phyloP scores from a whole-genome alignment of 2,113 vertebrate species.

The Sebastes schlegelii region DNA sequence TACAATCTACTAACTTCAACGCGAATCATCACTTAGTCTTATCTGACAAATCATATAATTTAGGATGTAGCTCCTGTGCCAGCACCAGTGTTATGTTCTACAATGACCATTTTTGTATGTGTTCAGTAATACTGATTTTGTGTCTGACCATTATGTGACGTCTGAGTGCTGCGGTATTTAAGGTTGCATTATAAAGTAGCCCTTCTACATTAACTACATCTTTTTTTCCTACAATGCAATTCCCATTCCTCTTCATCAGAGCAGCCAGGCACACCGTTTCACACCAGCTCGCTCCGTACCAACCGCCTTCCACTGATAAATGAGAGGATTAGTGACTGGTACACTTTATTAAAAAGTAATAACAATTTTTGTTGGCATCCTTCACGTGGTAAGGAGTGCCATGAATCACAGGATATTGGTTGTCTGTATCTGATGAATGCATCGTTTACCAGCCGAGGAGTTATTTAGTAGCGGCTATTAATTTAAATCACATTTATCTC shows the following conservation, averaged over 20 bases:
- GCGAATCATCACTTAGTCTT: no score
- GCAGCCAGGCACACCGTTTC: constrained; percentile 64
- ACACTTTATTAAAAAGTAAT: constrained; percentile 99
- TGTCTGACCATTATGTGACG: neutral
- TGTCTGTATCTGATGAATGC: constrained; percentile 99
- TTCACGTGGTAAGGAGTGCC: constrained; percentile 94
- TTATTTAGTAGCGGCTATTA: constrained; percentile 99
- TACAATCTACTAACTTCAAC: no score
- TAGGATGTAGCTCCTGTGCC: no score
- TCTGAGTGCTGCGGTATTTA: neutral
- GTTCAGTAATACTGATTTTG: constrained; percentile 11
- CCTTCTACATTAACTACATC: constrained; percentile 43
- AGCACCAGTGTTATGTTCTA: neutral
- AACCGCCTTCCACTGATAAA: constrained; percentile 92
- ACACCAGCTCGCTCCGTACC: constrained; percentile 87
- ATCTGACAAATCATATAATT: no score
- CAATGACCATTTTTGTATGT: neutral
- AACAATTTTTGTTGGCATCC: constrained; percentile 99
- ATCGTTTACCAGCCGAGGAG: constrained; percentile 99
- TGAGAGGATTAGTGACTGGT: constrained; percentile 96
- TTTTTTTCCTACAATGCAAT: constrained; percentile 27
- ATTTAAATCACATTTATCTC: constrained; percentile 99
- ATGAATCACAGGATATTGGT: constrained; percentile 99
- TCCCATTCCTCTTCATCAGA: constrained; percentile 68
- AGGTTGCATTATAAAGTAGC: constrained; percentile 28